A percentile compares a stretch with the other conserved stretches of the same genome.
phyloP scores from a whole-genome alignment of 2,888 invertebrate species.

The Nomada flava region DNA sequence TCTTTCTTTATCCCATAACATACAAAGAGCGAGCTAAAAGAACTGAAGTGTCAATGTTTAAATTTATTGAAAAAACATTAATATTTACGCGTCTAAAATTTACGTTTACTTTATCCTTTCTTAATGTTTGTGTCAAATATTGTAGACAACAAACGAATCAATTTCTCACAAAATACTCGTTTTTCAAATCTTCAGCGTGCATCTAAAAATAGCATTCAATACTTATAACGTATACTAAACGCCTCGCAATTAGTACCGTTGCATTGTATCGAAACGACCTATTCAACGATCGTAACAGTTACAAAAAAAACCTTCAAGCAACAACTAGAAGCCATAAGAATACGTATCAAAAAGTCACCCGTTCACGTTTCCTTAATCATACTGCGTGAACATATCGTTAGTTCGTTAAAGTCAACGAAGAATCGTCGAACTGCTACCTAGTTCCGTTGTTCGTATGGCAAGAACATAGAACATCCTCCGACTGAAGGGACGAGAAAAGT shows the following conservation, averaged over 20 bases:
- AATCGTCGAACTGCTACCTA: not conserved
- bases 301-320: constrained; percentile 21
- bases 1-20: not conserved
- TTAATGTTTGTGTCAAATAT: not conserved
- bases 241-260: constrained; percentile 1
- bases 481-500: not conserved
- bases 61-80: not conserved
- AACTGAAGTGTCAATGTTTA: not conserved
- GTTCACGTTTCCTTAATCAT: constrained; percentile 1
- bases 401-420: constrained; percentile 3
- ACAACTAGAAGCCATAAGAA: constrained; percentile 28
- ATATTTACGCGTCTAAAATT: not conserved
- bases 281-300: not conserved
- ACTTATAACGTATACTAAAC: not conserved
- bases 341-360: constrained; percentile 13
- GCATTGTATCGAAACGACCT: constrained; percentile 1
- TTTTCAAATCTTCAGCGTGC: no score
- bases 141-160: no score
- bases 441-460: constrained; percentile 18
- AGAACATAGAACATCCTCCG: not conserved
- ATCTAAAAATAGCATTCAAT: not conserved
- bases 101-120: not conserved
- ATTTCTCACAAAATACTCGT: no score
- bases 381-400: not conserved
- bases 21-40: not conserved